Percentiles rank a stretch among this genome's conserved stretches.
Conservation (phyloP, 1,140 invertebrate genomes). For the Papilio machaon region DNA sequence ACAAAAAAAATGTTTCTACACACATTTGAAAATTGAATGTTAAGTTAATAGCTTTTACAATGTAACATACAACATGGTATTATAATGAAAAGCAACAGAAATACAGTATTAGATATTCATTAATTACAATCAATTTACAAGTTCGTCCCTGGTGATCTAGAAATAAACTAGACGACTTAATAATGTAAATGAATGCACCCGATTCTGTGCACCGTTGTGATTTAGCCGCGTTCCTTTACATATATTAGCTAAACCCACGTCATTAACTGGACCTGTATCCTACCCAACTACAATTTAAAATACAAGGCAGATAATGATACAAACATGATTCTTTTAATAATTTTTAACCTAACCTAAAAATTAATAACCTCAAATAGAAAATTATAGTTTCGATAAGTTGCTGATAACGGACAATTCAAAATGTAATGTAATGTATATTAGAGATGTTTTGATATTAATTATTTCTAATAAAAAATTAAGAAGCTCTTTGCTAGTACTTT, state of each 20-base stretch:
- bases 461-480: too few species aligned
- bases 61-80: not conserved
- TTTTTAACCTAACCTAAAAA: too few species aligned
- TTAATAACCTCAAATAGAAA: not conserved
- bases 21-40: too few species aligned
- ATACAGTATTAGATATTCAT: not conserved
- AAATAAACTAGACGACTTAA: constrained; percentile 65
- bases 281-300: constrained; percentile 45
- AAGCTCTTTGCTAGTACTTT: not conserved
- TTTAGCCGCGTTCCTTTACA: constrained; percentile 62
- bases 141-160: constrained; percentile 48
- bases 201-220: constrained; percentile 60
- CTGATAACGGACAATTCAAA: not conserved
- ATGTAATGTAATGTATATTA: too few species aligned
- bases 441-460: not conserved
- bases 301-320: not conserved
- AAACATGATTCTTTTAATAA: too few species aligned
- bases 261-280: constrained; percentile 54
- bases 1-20: too few species aligned
- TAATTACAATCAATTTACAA: constrained; percentile 6
- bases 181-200: constrained; percentile 68
- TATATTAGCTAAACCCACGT: constrained; percentile 47
- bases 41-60: not conserved
- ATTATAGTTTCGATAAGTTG: not conserved
- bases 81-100: not conserved